phyloP scores from a whole-genome alignment of 2,113 vertebrate species.

The Alectura lathami region DNA sequence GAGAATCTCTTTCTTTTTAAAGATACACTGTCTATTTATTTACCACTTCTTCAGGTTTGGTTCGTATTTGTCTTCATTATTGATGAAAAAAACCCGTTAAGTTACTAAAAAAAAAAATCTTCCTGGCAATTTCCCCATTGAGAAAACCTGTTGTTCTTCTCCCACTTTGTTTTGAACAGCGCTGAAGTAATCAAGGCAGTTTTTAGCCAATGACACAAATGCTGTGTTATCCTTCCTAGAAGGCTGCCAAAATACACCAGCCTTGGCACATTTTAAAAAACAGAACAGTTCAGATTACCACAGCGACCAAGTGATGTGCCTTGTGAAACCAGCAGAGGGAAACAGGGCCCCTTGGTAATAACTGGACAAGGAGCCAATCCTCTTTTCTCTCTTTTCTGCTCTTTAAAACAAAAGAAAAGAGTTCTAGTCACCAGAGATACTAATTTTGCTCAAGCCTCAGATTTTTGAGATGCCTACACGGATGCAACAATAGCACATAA shows the following conservation, averaged over 20 bases:
- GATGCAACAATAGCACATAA: background rate
- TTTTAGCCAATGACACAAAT: slow-evolving; percentile 6
- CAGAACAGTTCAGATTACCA: background rate
- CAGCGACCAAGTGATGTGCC: background rate
- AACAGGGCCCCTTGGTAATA: background rate
- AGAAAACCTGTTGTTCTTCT: slow-evolving; percentile 23
- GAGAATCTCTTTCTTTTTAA: slow-evolving; percentile 37
- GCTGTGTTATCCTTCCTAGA: background rate
- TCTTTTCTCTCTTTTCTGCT: background rate
- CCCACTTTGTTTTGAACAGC: background rate
- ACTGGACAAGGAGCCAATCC: background rate
- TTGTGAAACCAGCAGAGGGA: background rate
- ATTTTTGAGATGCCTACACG: background rate
- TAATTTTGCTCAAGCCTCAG: background rate
- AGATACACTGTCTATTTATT: slow-evolving; percentile 1
- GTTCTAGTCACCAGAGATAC: background rate
- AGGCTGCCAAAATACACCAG: background rate
- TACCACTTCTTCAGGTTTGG: background rate
- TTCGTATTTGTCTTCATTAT: background rate
- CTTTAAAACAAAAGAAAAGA: background rate
- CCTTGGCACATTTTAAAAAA: background rate
- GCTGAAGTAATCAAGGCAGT: background rate
- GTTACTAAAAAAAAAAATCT: background rate
- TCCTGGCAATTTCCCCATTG: background rate
- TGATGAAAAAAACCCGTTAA: background rate